phyloP scores from a whole-genome alignment of 2,113 vertebrate genomes.

The Bos taurus region DNA sequence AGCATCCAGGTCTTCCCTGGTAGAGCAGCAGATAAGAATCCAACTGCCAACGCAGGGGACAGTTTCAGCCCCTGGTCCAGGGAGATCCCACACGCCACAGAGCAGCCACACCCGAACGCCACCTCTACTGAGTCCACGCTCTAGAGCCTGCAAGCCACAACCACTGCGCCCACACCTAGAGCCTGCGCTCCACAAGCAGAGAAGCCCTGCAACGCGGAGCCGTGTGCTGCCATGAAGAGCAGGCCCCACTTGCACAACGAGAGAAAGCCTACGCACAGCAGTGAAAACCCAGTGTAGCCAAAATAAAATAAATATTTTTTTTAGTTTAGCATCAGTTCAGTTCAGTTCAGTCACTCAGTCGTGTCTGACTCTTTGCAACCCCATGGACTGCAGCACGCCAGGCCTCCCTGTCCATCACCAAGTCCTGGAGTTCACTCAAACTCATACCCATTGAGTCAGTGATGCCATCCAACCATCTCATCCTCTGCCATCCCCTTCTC shows the following conservation, averaged over 20 bases:
- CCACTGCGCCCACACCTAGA: rapidly evolving
- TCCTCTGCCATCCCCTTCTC: background rate
- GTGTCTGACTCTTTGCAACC: rapidly evolving
- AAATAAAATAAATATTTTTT: background rate
- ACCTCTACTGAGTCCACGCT: background rate
- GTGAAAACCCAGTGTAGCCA: background rate
- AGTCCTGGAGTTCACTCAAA: background rate
- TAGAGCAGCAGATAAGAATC: background rate
- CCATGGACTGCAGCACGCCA: background rate
- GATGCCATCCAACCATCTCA: background rate
- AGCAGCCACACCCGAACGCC: rapidly evolving
- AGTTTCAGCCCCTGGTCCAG: background rate
- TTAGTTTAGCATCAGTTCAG: background rate
- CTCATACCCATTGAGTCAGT: background rate
- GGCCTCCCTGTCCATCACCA: background rate
- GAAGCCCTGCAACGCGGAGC: rapidly evolving
- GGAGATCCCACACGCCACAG: rapidly evolving
- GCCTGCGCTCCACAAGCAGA: rapidly evolving
- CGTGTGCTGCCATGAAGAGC: rapidly evolving
- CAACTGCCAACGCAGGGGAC: rapidly evolving
- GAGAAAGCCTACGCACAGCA: background rate
- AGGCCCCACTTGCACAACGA: background rate
- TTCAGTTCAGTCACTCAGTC: background rate
- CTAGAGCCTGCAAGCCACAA: rapidly evolving
- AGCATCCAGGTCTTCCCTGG: background rate